Base-by-base conservation (phyloP, 2,113 vertebrate genomes). In the Theropithecus gelada region DNA sequence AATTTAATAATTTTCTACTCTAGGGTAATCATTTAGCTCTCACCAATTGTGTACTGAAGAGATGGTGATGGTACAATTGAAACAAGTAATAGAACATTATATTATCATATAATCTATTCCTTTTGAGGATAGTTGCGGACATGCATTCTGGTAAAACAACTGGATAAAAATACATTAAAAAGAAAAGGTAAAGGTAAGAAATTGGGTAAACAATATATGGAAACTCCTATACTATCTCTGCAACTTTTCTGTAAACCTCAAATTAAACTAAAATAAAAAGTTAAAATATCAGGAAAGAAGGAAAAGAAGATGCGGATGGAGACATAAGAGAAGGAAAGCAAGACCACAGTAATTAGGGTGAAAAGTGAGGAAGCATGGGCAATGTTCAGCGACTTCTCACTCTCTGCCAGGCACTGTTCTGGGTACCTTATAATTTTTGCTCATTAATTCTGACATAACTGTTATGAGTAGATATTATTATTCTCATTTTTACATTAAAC, bases 401-500 rank as follows among this genome's bases (percentile, higher is more conserved):
- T 48, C 55, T 66, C 18, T 66, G 59, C 32, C 68, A 96, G 93
- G 81, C 40, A 55, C 85, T 61, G 27, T 76, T 13, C 11, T 80
- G 20, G 43, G 72, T 0, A 3, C 27, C 80, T 87, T 64, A n/a
- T 10, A 11, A 50, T 35, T 81, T 76, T 88, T 66, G 22, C 55
- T 93, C 64, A 50, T 83, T 83, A 97, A 83, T 97, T 75, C n/a
- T 72, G 86, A 90, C 18, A 64, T 64, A 64, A 59, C 25, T 59
- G 3, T 59, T 85, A 66, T 38, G 40, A 78, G 4, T 17, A 9
- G n/a, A 45, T 94, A 66, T 45, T 89, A 40, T 75, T 87, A 88
- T 50, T 93, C 30, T 82, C 35, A 83, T 87, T 89, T 93, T 93
- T 55, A 93, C 16, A 84, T 90, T n/a, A 96, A 91, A 61, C 35